Evolutionary conservation across 2,113 vertebrate genomes (phyloP).

Genomic region (Deroptyus accipitrinus): DNA sequence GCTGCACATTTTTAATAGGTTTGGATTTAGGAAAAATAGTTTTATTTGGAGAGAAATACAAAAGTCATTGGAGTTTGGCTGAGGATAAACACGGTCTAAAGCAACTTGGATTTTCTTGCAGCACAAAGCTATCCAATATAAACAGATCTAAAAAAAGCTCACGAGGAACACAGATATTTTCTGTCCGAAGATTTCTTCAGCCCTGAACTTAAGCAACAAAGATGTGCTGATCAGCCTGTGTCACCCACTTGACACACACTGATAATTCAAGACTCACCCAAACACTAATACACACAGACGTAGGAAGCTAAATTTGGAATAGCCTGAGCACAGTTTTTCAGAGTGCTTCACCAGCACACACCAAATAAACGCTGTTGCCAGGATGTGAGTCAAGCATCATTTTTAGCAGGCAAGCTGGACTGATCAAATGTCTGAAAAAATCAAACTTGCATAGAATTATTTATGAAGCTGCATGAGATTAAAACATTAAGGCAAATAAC

Average conservation of each 20-base stretch:
- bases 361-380: constrained; percentile 51
- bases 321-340: neutral
- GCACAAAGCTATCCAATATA: neutral
- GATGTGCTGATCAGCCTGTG: neutral
- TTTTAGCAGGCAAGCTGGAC: constrained; percentile 35
- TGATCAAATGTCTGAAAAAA: constrained; percentile 28
- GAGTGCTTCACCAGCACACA: neutral
- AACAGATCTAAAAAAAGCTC: constrained; percentile 28
- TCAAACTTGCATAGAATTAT: neutral
- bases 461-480: neutral
- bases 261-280: constrained; percentile 4
- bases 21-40: neutral
- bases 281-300: constrained; percentile 12
- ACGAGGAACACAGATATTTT: neutral
- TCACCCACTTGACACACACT: neutral
- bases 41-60: constrained; percentile 49
- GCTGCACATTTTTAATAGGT: constrained; percentile 23
- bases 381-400: constrained; percentile 41
- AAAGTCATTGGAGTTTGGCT: constrained; percentile 43
- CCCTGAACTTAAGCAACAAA: neutral
- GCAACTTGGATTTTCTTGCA: neutral
- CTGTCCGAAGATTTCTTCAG: neutral
- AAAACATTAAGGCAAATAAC: neutral
- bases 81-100: neutral
- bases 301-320: constrained; percentile 11